Conservation (phyloP, 2,797 vertebrate genomes). For the Halcyon smyrnensis region DNA sequence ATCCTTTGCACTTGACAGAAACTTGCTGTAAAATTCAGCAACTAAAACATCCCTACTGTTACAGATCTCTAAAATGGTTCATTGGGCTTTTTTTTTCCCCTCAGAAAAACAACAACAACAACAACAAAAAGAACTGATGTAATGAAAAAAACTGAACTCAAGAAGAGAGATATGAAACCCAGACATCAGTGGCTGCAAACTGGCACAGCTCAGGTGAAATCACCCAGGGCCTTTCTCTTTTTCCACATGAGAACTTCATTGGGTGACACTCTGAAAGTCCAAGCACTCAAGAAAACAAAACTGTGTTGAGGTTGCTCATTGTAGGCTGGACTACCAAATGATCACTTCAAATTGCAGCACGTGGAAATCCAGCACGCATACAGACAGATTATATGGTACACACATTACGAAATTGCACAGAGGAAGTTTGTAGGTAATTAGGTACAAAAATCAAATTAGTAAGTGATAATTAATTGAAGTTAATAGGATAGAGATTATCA, state of each 20-base stretch:
- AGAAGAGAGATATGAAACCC: not conserved
- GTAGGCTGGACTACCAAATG: fast-evolving
- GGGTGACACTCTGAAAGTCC: not conserved
- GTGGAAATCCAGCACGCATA: not conserved
- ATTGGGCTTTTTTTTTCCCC: not conserved
- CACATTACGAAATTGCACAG: not conserved
- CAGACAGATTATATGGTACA: not conserved
- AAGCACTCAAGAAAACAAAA: not conserved
- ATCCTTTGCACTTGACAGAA: not conserved
- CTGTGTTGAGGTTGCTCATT: not conserved
- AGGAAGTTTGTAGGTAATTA: not conserved
- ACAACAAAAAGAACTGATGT: not conserved
- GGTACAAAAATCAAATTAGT: not conserved
- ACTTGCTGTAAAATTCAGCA: not conserved
- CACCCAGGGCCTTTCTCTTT: not conserved
- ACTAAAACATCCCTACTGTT: fast-evolving
- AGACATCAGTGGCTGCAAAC: not conserved
- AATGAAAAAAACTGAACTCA: not conserved
- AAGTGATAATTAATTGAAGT: not conserved
- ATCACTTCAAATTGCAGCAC: fast-evolving
- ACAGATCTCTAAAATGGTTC: not conserved
- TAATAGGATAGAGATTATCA: not conserved
- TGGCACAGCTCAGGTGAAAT: not conserved
- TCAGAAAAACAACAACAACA: not conserved
- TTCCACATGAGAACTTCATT: fast-evolving